Percentiles rank a stretch among this genome's conserved stretches.
These are phyloP conservation scores for Amblyraja radiata DNA, from an alignment of 2,797 vertebrate species.

Conservation along the genomic window DNA sequence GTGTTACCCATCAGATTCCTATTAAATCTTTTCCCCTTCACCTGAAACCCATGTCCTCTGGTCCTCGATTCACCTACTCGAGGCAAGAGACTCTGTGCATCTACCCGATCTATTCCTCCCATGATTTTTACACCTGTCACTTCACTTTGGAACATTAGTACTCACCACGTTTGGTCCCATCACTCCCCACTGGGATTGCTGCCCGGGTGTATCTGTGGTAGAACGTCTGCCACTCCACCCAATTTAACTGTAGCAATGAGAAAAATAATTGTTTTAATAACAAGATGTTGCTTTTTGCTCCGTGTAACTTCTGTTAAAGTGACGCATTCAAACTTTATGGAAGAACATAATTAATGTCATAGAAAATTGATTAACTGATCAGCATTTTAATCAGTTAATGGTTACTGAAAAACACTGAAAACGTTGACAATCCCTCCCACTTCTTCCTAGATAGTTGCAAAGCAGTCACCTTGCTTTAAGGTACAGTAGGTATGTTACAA, in stretches of 20 bases:
- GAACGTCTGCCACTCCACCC: constrained; percentile 56
- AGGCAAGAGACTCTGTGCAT: too few relatives aligned
- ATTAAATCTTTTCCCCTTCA: too few relatives aligned
- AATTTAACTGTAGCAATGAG: constrained; percentile 51
- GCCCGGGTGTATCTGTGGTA: constrained; percentile 57
- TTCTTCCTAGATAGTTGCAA: not conserved
- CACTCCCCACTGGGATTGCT: constrained; percentile 48
- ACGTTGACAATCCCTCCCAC: not conserved
- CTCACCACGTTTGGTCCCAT: constrained; percentile 51
- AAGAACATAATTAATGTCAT: not conserved
- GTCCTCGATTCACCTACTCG: too few relatives aligned
- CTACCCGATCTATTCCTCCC: too few relatives aligned
- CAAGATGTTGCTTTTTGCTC: not conserved
- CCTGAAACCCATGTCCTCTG: too few relatives aligned
- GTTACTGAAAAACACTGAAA: not conserved
- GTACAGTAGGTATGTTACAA: too few relatives aligned
- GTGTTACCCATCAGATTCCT: too few relatives aligned
- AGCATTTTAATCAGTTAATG: not conserved
- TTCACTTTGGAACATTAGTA: not conserved
- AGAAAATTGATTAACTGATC: not conserved
- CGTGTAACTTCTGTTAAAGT: not conserved
- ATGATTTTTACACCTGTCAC: constrained; percentile 48
- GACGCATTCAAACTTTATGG: not conserved
- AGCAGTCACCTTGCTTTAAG: not conserved
- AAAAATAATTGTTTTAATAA: not conserved